Evolutionary conservation across 2,113 vertebrate species (phyloP), one percentile per base, ranked within the genome.

Genomic region (Hippocampus guttulatus): DNA sequence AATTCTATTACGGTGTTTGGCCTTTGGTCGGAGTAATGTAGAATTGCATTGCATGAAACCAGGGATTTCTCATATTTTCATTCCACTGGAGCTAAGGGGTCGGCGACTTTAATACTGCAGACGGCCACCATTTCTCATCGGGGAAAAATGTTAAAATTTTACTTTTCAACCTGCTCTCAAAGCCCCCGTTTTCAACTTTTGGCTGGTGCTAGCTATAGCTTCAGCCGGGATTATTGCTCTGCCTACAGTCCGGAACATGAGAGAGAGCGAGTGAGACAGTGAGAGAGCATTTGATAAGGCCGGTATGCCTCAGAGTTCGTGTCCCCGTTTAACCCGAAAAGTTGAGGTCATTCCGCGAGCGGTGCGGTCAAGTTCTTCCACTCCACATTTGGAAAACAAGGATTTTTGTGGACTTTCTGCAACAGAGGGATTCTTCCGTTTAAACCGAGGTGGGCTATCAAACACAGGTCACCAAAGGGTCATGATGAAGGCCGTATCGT

Each of bases 301-400:
- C 3, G 23, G 25, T 47, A 67, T 21, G 65, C 18, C 65, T 52
- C 27, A 25, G 25, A 45, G 63, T 54, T 52, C 27, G 49, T n/a
- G 66, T 67, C 49, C 49, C 49, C 8, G 49, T 67, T 38, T 52
- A 54, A 38, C 66, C 66, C 49, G 33, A 25, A 38, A 67, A 67
- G 27, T 27, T 20, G 30, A 67, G 66, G 49, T 38, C 66, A 54
- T 8, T 5, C 41, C 16, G 38, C 7, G 27, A 11, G 30, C 64
- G 57, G 64, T 5, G 23, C 38, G 9, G 38, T 67, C 64, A 64
- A 68, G 16, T 51, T 63, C 62, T n/a, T 70, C 68, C 33, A 70
- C 30, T 67, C 27, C 41, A 51, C 55, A 70, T 49, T 65, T 1
- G 5, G 25, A 65, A 49, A 75, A 70, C 14, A 20, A 14, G 16